Conservation (phyloP, 2,888 invertebrate genomes). For the Standfussiana lucernea region DNA sequence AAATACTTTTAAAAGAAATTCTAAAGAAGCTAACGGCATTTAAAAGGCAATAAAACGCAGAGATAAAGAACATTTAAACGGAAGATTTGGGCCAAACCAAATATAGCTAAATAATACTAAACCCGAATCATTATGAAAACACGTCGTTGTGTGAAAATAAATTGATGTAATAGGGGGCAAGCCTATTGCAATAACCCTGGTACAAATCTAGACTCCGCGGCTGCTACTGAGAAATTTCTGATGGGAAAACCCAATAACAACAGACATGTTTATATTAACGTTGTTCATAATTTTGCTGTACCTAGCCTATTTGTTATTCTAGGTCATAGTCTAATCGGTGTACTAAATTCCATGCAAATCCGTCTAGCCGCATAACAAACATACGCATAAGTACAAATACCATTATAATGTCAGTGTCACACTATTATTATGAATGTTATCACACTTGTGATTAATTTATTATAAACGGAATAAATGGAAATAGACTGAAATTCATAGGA, state of each 20-base stretch:
- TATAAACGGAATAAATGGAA: neutral
- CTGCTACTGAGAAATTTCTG: neutral
- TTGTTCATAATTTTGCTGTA: neutral
- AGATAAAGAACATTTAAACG: conserved; percentile 32
- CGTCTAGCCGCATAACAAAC: neutral
- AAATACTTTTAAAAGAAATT: conserved; percentile 9
- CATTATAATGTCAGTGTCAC: no score
- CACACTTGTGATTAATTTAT: neutral
- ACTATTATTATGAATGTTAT: no score
- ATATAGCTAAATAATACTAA: conserved; percentile 19
- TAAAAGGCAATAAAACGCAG: conserved; percentile 33
- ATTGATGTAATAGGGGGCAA: no score
- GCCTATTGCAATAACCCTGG: no score
- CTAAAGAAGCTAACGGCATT: conserved; percentile 9
- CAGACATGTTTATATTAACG: neutral
- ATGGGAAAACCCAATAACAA: neutral
- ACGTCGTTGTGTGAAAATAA: conserved; percentile 5
- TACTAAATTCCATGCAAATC: neutral
- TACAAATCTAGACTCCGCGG: neutral
- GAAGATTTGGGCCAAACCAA: conserved; percentile 12
- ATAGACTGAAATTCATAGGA: neutral
- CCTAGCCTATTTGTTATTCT: neutral
- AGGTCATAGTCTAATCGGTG: neutral
- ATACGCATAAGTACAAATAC: neutral
- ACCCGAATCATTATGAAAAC: conserved; percentile 31